Base-by-base conservation (phyloP, 2,888 invertebrate genomes). In the Trichogramma evanescens region DNA sequence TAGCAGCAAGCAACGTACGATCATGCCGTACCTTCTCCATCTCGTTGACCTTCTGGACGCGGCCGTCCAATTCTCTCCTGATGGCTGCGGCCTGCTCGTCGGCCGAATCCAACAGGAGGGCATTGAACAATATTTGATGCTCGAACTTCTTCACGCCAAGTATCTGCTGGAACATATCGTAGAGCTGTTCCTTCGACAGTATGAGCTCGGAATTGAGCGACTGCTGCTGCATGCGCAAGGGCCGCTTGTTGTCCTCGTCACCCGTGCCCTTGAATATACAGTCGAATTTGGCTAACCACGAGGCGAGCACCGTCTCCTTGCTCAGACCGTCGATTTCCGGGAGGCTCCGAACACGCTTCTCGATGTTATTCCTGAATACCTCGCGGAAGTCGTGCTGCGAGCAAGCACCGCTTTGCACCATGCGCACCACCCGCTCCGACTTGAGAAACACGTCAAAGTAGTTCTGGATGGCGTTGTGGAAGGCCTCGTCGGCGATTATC, bases 1-100 rank as follows among this genome's bases (percentile, higher is more conserved):
- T 26, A 26, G 26, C 26, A 26, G 26, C 26, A 26, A 26, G 26
- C 26, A 26, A 26, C 26, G 26, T 26, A 26, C 10, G 6, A 46
- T n/a, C 46, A 6, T 13, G 6, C 54, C 61, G 54, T 82, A 94
- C 95, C 86, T 90, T 92, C 80, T 96, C 95, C 93, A 99, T 95
- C 82, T 97, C 95, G 68, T 93, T 89, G 64, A 96, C 93, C 79
- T 91, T 90, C 78, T 97, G 96, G 85, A 98, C 90, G 79, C 98
- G 87, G 66, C 98, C 96, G 80, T 99, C 98, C 68, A 99, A 83
- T 81, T 99, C 99, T 80, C 99, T 87, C 80, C 99, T 85, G 71
- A 99, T 99, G 58, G 99, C 97, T 51, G 99, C 98, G 65, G 99
- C 99, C 83, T 99, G 99, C 80, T 99, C 99, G 80, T 99, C 99